phyloP scores from a whole-genome alignment of 1,140 invertebrate genomes.

The Plodia interpunctella region DNA sequence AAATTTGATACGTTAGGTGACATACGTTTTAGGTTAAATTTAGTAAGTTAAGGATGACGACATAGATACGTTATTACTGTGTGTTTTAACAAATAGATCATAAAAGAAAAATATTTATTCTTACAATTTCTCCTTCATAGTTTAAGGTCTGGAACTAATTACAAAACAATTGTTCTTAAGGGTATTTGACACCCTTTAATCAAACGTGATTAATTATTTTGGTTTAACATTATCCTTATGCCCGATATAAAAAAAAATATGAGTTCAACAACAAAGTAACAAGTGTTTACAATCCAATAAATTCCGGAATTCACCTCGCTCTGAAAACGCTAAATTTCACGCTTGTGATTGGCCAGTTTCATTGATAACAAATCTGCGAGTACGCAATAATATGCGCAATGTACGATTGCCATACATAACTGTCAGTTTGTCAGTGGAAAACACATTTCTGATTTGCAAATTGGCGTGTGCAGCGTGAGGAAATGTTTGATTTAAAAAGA shows the following conservation, averaged over 20 bases:
- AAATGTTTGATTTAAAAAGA: neutral
- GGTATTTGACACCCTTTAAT: too few relatives aligned
- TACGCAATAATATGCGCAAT: neutral
- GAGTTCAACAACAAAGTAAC: neutral
- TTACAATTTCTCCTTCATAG: too few relatives aligned
- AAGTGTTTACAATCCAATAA: neutral
- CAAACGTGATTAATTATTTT: too few relatives aligned
- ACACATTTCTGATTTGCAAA: neutral
- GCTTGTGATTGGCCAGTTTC: neutral
- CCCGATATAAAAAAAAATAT: too few relatives aligned
- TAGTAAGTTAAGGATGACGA: too few relatives aligned
- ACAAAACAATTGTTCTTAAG: too few relatives aligned
- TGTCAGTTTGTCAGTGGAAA: neutral
- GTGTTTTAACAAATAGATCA: too few relatives aligned
- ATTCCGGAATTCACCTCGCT: neutral
- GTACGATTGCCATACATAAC: neutral
- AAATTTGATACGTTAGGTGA: neutral
- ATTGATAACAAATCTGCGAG: constrained; percentile 3
- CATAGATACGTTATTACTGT: too few relatives aligned
- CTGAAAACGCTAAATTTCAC: constrained; percentile 5
- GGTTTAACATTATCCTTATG: too few relatives aligned
- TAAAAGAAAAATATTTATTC: too few relatives aligned
- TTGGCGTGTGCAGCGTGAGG: neutral
- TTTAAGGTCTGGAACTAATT: too few relatives aligned
- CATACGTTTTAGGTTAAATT: too few relatives aligned